Conservation (phyloP, 2,888 invertebrate genomes). For the Adelphocoris suturalis region DNA sequence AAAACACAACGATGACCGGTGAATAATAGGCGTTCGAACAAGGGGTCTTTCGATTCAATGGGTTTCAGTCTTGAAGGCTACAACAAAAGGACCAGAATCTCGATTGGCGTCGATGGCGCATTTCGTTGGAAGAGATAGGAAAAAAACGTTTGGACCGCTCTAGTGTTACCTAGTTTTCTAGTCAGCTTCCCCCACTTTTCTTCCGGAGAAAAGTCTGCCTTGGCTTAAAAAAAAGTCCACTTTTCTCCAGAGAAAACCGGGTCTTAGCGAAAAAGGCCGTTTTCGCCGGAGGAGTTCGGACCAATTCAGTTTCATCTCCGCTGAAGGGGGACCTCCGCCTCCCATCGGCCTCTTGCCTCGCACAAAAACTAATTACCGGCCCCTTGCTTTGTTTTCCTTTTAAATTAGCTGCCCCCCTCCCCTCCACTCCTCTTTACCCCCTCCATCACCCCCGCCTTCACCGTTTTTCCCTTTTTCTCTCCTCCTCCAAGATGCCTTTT, state of each 20-base stretch:
- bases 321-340: slow-evolving; percentile 35
- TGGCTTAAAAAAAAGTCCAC: neutral
- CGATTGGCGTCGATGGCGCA: neutral
- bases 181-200: neutral
- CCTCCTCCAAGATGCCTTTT: slow-evolving; percentile 24
- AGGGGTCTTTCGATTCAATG: slow-evolving; percentile 40
- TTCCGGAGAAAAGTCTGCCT: no score
- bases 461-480: slow-evolving; percentile 30
- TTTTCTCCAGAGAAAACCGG: slow-evolving; percentile 7
- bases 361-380: slow-evolving; percentile 69
- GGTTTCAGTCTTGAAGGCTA: neutral
- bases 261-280: neutral
- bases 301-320: slow-evolving; percentile 63
- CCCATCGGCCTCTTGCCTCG: slow-evolving; percentile 32
- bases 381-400: slow-evolving; percentile 70
- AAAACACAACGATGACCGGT: slow-evolving; percentile 7
- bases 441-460: neutral
- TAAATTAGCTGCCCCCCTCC: slow-evolving; percentile 62
- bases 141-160: neutral
- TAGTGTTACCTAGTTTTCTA: neutral
- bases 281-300: slow-evolving; percentile 48
- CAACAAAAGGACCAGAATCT: neutral
- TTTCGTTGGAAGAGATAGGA: neutral
- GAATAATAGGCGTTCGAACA: neutral
- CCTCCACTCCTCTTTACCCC: neutral